These are phyloP conservation scores for Triplophysa yarkandensis DNA, from an alignment of 2,797 vertebrate genomes.

Conservation along the genomic window DNA sequence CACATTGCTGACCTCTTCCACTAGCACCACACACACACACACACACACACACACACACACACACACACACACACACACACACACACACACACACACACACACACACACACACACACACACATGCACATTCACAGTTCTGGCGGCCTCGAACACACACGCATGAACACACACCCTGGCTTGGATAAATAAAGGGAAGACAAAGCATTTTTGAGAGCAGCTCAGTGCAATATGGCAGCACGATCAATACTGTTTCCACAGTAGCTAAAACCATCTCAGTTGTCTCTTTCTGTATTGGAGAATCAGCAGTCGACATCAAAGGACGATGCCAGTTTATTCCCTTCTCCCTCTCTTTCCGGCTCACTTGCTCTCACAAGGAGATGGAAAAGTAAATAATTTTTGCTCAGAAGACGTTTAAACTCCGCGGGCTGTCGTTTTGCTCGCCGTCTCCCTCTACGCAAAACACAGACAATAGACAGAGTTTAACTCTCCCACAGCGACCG, in stretches of 20 bases:
- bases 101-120: slow-evolving; percentile 30
- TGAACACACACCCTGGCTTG: slow-evolving; percentile 35
- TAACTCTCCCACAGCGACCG: slow-evolving; percentile 14
- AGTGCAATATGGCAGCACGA: slow-evolving; percentile 55
- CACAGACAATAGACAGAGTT: slow-evolving; percentile 34
- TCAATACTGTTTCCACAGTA: slow-evolving; percentile 61
- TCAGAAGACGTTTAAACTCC: slow-evolving; percentile 43
- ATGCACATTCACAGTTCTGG: slow-evolving; percentile 12
- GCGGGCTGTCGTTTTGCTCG: slow-evolving; percentile 24
- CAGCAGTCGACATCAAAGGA: slow-evolving; percentile 57
- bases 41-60: slow-evolving; percentile 29
- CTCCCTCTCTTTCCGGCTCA: slow-evolving; percentile 12
- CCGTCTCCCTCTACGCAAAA: slow-evolving; percentile 33
- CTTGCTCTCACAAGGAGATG: slow-evolving; percentile 15
- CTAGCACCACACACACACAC: slow-evolving; percentile 3
- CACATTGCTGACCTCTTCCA: slow-evolving; percentile 30
- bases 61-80: slow-evolving; percentile 26
- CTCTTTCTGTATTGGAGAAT: slow-evolving; percentile 59
- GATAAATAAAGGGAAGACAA: slow-evolving; percentile 61
- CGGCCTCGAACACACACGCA: neutral
- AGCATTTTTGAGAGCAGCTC: slow-evolving; percentile 62
- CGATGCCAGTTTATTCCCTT: slow-evolving; percentile 7
- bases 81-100: slow-evolving; percentile 12
- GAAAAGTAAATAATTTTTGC: slow-evolving; percentile 42
- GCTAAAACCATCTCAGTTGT: slow-evolving; percentile 58